A percentile compares a stretch with the other conserved stretches of the same genome.
Conservation (phyloP, 2,888 invertebrate species). For the Zygothrica quintamaculata region DNA sequence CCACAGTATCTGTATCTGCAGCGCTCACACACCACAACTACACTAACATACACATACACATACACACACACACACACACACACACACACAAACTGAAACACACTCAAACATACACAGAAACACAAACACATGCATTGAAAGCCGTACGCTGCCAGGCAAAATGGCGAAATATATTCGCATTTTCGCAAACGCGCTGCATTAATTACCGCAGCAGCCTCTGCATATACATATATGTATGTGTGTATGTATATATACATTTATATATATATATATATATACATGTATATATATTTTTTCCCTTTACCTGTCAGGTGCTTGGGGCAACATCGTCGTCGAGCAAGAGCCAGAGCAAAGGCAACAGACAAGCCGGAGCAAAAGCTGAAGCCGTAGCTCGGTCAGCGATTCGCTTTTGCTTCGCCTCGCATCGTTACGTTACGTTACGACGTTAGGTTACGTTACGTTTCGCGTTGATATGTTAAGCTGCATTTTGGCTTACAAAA, state of each 20-base stretch:
- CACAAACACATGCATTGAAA: not conserved
- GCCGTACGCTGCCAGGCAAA: constrained; percentile 38
- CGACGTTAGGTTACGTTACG: constrained; percentile 41
- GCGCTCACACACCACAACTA: constrained; percentile 7
- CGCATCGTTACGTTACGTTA: constrained; percentile 40
- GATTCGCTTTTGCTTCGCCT: constrained; percentile 45
- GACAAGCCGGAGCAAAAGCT: constrained; percentile 17
- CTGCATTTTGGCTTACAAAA: constrained; percentile 79
- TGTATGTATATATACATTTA: constrained; percentile 26
- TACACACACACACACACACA: constrained; percentile 2
- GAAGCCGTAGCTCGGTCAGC: constrained; percentile 64
- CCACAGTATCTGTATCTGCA: constrained; percentile 36
- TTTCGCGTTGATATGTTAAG: constrained; percentile 74
- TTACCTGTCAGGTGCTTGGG: constrained; percentile 64
- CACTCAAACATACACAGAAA: constrained; percentile 3
- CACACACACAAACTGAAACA: not conserved
- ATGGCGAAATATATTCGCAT: constrained; percentile 78
- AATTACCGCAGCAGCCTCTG: constrained; percentile 79
- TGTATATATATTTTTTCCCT: not conserved
- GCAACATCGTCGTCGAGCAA: constrained; percentile 41
- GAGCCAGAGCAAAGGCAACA: constrained; percentile 19
- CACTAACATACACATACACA: constrained; percentile 1
- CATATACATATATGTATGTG: constrained; percentile 36
- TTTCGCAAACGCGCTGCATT: constrained; percentile 81
- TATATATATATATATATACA: constrained; percentile 5